Evolutionary conservation across 2,797 vertebrate genomes (phyloP), one percentile per base, ranked within the genome.

Genomic region (Danio jaintianensis): DNA sequence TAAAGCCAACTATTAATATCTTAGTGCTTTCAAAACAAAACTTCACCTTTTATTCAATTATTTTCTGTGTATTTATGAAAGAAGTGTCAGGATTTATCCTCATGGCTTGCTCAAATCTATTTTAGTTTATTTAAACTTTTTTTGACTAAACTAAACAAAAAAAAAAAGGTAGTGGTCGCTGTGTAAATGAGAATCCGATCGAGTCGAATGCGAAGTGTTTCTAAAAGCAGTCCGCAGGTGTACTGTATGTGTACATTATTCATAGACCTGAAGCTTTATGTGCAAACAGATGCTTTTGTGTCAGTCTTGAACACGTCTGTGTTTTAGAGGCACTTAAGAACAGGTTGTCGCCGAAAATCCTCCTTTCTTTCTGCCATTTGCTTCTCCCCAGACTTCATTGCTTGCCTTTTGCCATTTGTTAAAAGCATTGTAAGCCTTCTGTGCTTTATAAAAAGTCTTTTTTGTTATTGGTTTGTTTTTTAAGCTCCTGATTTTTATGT

Each of bases 371-470:
- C 62, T 59, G 9, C 40, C 69, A 87, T 84, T 29, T 29, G 29
- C 89, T 89, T 84, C 90, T 91, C 86, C 89, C 29, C 16, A 55
- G n/a, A 62, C 50, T 48, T 69, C 81, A 71, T 69, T 56, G 50
- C 77, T 77, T 75, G 67, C 75, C 67, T 81, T 64, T 83, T 75
- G 84, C 81, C 90, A 84, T 89, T 82, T 84, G 90, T 89, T 87
- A 88, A 88, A 88, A 62, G 86, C 91, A 91, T 90, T 86, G 85
- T 82, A 91, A 86, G 84, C 89, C 89, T 87, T 92, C 81, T 85
- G 75, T 91, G 91, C 90, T 93, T 93, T 93, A 89, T 93, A 91
- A 90, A n/a, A 90, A 92, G 86, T 93, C 52, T 73, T 79, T 83
- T 85, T 89, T 85, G 89, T 90, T 29, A 29, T 29, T 3, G 29